Evolutionary conservation across 1,140 invertebrate genomes (phyloP).

Genomic region (Helicorthomorpha holstii): DNA sequence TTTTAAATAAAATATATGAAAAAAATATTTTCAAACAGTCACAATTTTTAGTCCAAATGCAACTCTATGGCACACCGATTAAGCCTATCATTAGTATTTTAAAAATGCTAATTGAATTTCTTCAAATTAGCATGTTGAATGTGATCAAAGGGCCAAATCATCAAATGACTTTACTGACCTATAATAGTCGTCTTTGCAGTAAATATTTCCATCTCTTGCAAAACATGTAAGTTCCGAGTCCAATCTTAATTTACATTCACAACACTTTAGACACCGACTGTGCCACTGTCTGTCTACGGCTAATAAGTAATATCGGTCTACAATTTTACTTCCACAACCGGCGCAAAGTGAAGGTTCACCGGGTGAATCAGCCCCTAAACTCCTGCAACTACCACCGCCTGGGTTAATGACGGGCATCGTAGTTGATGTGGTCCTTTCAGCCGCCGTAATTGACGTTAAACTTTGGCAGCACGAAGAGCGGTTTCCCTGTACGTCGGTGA

Average conservation of each 20-base stretch:
- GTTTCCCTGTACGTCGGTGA: too few relatives aligned
- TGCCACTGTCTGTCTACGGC: slow-evolving; percentile 83
- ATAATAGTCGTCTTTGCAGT: slow-evolving; percentile 95
- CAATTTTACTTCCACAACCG: slow-evolving; percentile 64
- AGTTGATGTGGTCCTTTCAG: not conserved
- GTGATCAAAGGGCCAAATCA: too few relatives aligned
- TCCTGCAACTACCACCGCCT: too few relatives aligned
- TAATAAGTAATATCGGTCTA: slow-evolving; percentile 71
- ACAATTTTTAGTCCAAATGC: too few relatives aligned
- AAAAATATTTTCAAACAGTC: too few relatives aligned
- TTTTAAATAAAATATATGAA: too few relatives aligned
- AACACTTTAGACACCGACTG: slow-evolving; percentile 65
- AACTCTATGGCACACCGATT: too few relatives aligned
- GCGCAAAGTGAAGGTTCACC: slow-evolving; percentile 40
- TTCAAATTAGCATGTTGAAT: too few relatives aligned
- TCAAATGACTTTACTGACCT: too few relatives aligned
- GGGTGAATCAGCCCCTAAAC: not conserved
- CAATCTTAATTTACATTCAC: slow-evolving; percentile 62
- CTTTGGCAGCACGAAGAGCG: too few relatives aligned
- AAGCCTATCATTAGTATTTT: too few relatives aligned
- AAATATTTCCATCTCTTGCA: slow-evolving; percentile 81
- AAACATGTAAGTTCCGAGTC: slow-evolving; percentile 87
- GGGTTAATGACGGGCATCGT: slow-evolving; percentile 2
- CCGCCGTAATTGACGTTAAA: not conserved
- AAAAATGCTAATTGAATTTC: too few relatives aligned